Conservation (phyloP, 2,888 invertebrate genomes). For the Acrobasis consociella region DNA sequence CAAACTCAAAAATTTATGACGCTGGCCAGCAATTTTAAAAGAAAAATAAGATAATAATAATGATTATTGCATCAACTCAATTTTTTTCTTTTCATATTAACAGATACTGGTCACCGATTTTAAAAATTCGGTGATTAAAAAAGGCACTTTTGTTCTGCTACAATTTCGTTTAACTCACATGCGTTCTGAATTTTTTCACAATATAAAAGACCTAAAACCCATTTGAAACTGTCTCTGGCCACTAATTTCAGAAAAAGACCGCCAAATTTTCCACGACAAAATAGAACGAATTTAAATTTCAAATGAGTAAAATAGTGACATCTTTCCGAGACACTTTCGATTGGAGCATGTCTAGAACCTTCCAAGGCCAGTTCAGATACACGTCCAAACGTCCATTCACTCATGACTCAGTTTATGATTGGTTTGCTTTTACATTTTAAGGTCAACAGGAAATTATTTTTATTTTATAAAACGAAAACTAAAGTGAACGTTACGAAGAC, state of each 20-base stretch:
- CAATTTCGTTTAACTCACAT: background rate
- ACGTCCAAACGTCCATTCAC: slow-evolving; percentile 27
- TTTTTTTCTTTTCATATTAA: no score
- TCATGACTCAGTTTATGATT: slow-evolving; percentile 28
- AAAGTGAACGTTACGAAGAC: slow-evolving; percentile 1
- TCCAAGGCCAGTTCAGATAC: slow-evolving; percentile 29
- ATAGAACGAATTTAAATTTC: slow-evolving; percentile 18
- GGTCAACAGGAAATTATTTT: slow-evolving; percentile 39
- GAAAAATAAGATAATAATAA: no score
- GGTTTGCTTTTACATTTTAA: slow-evolving; percentile 32
- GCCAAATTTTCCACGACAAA: slow-evolving; percentile 7
- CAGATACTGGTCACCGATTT: no score
- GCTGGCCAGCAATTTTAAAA: no score
- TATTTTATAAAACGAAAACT: slow-evolving; percentile 19
- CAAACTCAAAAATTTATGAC: no score
- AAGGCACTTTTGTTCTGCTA: no score
- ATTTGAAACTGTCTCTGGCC: background rate
- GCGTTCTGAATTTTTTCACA: background rate
- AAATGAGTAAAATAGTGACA: slow-evolving; percentile 21
- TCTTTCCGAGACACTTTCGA: slow-evolving; percentile 32
- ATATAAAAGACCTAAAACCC: background rate
- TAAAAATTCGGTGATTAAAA: no score
- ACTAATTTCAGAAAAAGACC: background rate
- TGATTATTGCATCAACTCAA: no score
- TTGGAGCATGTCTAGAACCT: slow-evolving; percentile 37